These are phyloP conservation scores for Ochropleura leucogaster DNA, from an alignment of 2,888 invertebrate species.

Conservation along the genomic window DNA sequence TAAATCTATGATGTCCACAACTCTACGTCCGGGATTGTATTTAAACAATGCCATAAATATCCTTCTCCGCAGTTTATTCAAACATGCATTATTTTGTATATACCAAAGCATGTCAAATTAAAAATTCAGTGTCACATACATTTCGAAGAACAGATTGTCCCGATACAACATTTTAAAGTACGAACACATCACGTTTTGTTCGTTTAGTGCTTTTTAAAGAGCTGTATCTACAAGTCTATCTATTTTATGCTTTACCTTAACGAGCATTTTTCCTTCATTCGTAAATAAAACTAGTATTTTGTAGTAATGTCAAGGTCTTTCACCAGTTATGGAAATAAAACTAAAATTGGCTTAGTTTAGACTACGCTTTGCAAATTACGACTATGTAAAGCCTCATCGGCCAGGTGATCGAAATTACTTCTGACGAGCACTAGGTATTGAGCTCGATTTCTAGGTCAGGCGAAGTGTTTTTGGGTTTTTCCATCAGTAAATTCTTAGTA, in stretches of 20 bases:
- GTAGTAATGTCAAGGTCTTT: constrained; percentile 54
- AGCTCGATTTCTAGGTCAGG: neutral
- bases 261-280: constrained; percentile 31
- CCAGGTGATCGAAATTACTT: neutral
- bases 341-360: constrained; percentile 8
- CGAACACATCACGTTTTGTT: constrained; percentile 50
- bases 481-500: neutral
- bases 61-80: neutral
- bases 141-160: constrained; percentile 35
- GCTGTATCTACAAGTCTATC: constrained; percentile 51
- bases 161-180: constrained; percentile 50
- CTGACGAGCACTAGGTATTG: neutral
- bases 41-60: neutral
- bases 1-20: neutral
- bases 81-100: neutral
- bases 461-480: neutral
- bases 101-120: constrained; percentile 7
- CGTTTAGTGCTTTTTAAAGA: constrained; percentile 53
- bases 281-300: constrained; percentile 42
- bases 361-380: constrained; percentile 9
- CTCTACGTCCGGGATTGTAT: neutral
- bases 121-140: constrained; percentile 18
- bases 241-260: constrained; percentile 41
- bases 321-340: constrained; percentile 27
- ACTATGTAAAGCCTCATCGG: neutral